Evolutionary conservation across 2,113 vertebrate species (phyloP), one percentile per base, ranked within the genome.

Genomic region (Alexandromys fortis): DNA sequence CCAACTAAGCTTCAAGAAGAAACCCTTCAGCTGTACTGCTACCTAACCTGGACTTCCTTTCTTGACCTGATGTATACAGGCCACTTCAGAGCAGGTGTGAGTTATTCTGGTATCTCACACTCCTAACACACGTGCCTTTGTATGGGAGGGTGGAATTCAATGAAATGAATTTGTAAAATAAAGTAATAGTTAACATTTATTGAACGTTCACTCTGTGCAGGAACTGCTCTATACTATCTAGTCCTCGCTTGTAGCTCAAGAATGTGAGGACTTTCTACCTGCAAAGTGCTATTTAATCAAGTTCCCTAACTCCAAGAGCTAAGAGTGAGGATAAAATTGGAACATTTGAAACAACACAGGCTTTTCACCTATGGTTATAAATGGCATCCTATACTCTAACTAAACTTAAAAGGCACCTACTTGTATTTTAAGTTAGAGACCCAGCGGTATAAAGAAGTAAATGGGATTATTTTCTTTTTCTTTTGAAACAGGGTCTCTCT

Each of bases 1-100:
- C 98, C 75, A 16, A 96, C 96, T 98, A 98, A 92, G 90, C 95
- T n/a, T 82, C 90, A 87, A 79, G 93, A 90, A 79, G 93, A 97
- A 96, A 85, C 35, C 42, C 45, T 68, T n/a, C 30, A 24, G 65
- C 87, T 42, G 28, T 8, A 16, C 38, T 83, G 49, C n/a, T 67
- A n/a, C 49, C 61, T 87, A 76, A 86, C 3, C 73, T 88, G 70
- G 67, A 87, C 79, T 47, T 81, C 77, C 45, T 93, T 93, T 49
- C 81, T 78, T 90, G 92, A 77, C 85, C 73, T 87, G 58, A 76
- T 76, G 14, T 87, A 55, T 49, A 21, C 28, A 89, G 38, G 86
- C 58, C 89, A 76, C 87, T 65, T 17, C 70, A 91, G 52, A 75
- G n/a, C 89, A 92, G 55, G 22, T 65, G 7, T n/a, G 26, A 30